These are phyloP conservation scores for Aphodius granarius DNA, from an alignment of 2,888 invertebrate species.

Conservation along the genomic window DNA sequence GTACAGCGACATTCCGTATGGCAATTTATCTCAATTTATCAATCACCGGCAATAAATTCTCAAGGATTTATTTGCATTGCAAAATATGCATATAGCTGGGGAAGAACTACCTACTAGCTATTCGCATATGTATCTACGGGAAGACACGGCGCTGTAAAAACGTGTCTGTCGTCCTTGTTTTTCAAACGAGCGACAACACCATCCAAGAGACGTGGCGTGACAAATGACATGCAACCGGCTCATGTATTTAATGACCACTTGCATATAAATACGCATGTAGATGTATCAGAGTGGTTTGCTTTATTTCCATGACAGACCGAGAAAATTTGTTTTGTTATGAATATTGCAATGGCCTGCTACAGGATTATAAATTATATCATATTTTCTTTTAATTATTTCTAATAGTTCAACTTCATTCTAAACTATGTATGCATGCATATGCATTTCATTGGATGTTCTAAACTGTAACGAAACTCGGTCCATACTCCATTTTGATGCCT, in stretches of 20 bases:
- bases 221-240: neutral
- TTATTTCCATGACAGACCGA: neutral
- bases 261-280: neutral
- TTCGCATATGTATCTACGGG: neutral
- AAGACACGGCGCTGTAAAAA: neutral
- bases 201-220: neutral
- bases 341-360: neutral
- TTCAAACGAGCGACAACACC: neutral
- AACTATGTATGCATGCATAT: no score
- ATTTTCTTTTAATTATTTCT: no score
- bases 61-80: conserved; percentile 10
- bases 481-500: no score
- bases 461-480: no score
- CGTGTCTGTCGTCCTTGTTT: conserved; percentile 2
- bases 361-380: neutral
- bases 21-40: conserved; percentile 10
- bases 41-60: conserved; percentile 3
- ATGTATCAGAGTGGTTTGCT: neutral
- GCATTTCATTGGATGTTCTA: no score
- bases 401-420: no score
- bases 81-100: no score
- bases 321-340: neutral
- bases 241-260: neutral
- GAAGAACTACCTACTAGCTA: neutral
- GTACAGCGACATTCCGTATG: neutral